Evolutionary conservation across 2,797 vertebrate genomes (phyloP).

Genomic region (Steatocranus sp.): DNA sequence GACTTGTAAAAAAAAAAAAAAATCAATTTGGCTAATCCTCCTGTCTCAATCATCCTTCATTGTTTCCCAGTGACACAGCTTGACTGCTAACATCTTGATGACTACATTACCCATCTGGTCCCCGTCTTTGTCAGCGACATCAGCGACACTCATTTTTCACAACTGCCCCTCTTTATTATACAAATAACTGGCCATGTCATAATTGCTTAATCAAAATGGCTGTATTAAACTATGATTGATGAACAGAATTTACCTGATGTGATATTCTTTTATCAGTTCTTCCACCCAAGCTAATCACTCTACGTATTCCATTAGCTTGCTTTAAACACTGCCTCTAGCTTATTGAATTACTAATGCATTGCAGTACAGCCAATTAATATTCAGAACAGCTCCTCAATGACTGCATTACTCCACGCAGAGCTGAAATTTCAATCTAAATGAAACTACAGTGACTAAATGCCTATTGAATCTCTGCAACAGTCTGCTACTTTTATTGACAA

Average conservation of each 20-base stretch:
- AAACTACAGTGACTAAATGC: not conserved
- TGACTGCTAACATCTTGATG: slow-evolving; percentile 19
- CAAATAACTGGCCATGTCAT: not conserved
- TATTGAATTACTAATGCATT: not conserved
- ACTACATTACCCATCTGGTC: slow-evolving; percentile 1
- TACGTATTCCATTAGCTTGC: not conserved
- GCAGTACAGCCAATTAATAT: not conserved
- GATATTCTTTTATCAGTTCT: not conserved
- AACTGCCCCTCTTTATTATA: not conserved
- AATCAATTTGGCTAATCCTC: not conserved
- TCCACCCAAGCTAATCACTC: not conserved
- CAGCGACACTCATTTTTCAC: not conserved
- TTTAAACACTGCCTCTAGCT: not conserved
- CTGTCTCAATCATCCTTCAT: slow-evolving; percentile 6
- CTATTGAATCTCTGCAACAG: not conserved
- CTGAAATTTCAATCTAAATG: not conserved
- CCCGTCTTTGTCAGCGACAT: not conserved
- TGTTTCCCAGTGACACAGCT: slow-evolving; percentile 6
- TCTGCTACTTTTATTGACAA: not conserved
- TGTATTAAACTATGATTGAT: not conserved
- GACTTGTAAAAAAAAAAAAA: not conserved
- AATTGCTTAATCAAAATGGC: not conserved
- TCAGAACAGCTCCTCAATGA: not conserved
- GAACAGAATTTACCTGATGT: not conserved
- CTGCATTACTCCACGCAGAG: not conserved